phyloP scores from a whole-genome alignment of 2,888 invertebrate genomes.

The Palloptera scutellata region DNA sequence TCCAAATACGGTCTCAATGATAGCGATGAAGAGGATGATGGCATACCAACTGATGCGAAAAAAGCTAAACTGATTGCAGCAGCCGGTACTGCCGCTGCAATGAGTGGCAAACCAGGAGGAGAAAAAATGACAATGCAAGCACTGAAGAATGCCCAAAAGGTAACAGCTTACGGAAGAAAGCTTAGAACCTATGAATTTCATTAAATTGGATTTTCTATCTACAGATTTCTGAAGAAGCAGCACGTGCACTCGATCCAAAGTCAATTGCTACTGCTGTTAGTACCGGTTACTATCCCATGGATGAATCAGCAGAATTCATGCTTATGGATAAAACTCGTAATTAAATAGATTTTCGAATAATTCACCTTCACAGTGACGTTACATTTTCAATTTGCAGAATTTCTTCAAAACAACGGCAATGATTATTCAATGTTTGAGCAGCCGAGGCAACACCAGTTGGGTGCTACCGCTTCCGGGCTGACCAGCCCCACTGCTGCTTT shows the following conservation, averaged over 20 bases:
- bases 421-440: conserved; percentile 54
- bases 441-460: conserved; percentile 35
- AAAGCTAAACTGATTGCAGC: conserved; percentile 55
- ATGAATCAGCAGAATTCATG: conserved; percentile 55
- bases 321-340: conserved; percentile 59
- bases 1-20: conserved; percentile 92
- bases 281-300: conserved; percentile 50
- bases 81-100: conserved; percentile 28
- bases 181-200: not conserved
- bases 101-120: conserved; percentile 18
- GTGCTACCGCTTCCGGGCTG: conserved; percentile 41
- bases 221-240: conserved; percentile 48
- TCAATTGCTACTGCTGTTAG: conserved; percentile 38
- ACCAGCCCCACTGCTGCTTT: conserved; percentile 71
- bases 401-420: conserved; percentile 49
- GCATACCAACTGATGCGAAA: conserved; percentile 61
- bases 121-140: conserved; percentile 47
- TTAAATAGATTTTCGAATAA: conserved; percentile 18
- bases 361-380: not conserved
- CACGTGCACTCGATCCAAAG: conserved; percentile 51
- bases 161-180: conserved; percentile 13
- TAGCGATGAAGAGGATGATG: conserved; percentile 88
- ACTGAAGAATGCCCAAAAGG: conserved; percentile 48
- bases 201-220: conserved; percentile 3
- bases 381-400: conserved; percentile 46